phyloP scores from a whole-genome alignment of 2,113 vertebrate genomes.

The Silurus meridionalis region DNA sequence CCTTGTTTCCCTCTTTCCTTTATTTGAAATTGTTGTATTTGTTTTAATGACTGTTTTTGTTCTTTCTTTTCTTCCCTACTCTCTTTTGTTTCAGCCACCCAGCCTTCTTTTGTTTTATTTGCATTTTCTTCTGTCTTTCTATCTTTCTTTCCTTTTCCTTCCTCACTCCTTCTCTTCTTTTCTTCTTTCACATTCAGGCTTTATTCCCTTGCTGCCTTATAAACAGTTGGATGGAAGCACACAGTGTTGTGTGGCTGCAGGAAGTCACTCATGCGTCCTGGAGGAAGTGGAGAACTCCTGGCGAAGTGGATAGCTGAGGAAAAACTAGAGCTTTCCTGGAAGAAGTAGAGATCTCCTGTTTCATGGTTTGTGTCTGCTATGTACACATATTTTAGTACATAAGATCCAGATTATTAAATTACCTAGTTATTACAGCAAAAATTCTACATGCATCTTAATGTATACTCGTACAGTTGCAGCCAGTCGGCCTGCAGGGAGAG shows the following conservation, averaged over 20 bases:
- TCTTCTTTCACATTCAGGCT: neutral
- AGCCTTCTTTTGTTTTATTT: neutral
- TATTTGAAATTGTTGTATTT: neutral
- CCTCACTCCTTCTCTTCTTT: neutral
- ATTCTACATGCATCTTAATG: conserved; percentile 24
- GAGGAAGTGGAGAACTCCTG: neutral
- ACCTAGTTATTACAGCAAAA: neutral
- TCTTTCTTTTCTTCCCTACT: neutral
- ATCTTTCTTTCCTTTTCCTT: neutral
- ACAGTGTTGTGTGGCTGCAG: conserved; percentile 18
- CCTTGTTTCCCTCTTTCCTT: neutral
- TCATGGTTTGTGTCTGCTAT: neutral
- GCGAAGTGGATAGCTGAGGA: neutral
- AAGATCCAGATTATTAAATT: neutral
- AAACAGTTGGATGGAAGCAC: conserved; percentile 30
- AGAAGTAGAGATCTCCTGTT: neutral
- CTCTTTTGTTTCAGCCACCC: neutral
- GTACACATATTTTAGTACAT: neutral
- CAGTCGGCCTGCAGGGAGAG: conserved; percentile 18
- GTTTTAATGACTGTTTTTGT: neutral
- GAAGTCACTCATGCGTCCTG: conserved; percentile 36
- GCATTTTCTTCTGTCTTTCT: neutral
- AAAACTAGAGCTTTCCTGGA: conserved; percentile 8
- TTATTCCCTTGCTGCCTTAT: neutral
- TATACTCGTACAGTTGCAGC: conserved; percentile 1